Evolutionary conservation across 2,113 vertebrate genomes (phyloP), one percentile per base, ranked within the genome.

Genomic region (Chrysemys picta): DNA sequence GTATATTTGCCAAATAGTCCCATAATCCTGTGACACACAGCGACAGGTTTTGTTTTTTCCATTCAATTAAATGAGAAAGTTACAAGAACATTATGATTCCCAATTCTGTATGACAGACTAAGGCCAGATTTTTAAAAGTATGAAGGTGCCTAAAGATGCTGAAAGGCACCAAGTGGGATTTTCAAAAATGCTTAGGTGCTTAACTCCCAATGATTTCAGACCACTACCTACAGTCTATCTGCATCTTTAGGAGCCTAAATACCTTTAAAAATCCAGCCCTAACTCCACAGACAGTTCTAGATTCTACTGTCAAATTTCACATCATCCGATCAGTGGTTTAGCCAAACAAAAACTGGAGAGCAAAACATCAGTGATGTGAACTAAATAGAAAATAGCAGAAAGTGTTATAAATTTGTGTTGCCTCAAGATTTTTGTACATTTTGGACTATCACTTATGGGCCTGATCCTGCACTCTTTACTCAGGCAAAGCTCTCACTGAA

Each of bases 401-500:
- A 47, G 52, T 29, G 56, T 8, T 69, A 2, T 65, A 45, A 29
- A 29, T 4, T 89, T 24, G 1, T 5, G 82, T 57, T 84, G 21
- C 49, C 88, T 83, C 52, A 87, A 84, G 47, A 57, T 25, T 2
- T 6, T 88, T 38, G 25, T 3, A 4, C 8, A 31, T 0, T 81
- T 72, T 16, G 10, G 31, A 92, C 75, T n/a, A 24, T 5, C 6
- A 2, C 57, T 92, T 22, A 47, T 17, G 0, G 29, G 31, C 31
- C 19, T 65, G 86, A 80, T 13, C 16, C 50, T 87, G 38, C 42
- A 53, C 35, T 83, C 27, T 54, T 9, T 6, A 78, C 38, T 90
- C 69, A 82, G 75, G 24, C 75, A 90, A 93, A 85, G 16, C 17
- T 35, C 50, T 90, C 88, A 76, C 76, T 76, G 93, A 87, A 49